Base-by-base conservation (phyloP, 2,888 invertebrate genomes). In the Helobdella robusta region DNA sequence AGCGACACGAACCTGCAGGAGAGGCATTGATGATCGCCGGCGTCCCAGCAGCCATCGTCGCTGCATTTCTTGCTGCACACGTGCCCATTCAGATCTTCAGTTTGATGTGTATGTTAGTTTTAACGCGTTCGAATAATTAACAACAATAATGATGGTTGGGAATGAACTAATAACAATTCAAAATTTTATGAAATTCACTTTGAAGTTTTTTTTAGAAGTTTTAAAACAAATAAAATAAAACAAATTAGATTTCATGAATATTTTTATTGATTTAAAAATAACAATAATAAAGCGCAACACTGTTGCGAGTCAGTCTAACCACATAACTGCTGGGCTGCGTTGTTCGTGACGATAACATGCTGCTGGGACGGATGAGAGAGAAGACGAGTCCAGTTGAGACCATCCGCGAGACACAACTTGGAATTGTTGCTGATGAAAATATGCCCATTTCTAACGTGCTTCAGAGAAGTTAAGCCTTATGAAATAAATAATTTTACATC, bases 41-140 rank as follows among this genome's bases (percentile, higher is more conserved):
- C 85, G 3, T 94, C 94, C 97, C 97, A 97, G 80, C 97, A 97
- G 20, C 97, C 95, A 72, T 90, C 88, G 2, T 82, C 77, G 0
- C 89, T 88, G 77, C 95, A 97, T 80, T 94, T 87, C 28, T 84
- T 82, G 77, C 92, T 87, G 79, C 95, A 97, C 30, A 89, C 84
- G 74, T 87, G 82, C 64, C 86, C 86, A 69, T 85, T 84, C 74
- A 82, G 83, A 73, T 83, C 88, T 89, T 82, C 18, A 63, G 23
- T 54, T n/a, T n/a, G n/a, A n/a, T n/a, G n/a, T n/a, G n/a, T n/a
- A n/a, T n/a, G n/a, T n/a, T n/a, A n/a, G n/a, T n/a, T n/a, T n/a
- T n/a, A n/a, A n/a, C n/a, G n/a, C n/a, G n/a, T n/a, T n/a, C n/a
- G n/a, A n/a, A n/a, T n/a, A n/a, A n/a, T n/a, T n/a, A n/a, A n/a